These are phyloP conservation scores for Amblyopsis rosae DNA, from an alignment of 2,113 vertebrate genomes.

Conservation along the genomic window DNA sequence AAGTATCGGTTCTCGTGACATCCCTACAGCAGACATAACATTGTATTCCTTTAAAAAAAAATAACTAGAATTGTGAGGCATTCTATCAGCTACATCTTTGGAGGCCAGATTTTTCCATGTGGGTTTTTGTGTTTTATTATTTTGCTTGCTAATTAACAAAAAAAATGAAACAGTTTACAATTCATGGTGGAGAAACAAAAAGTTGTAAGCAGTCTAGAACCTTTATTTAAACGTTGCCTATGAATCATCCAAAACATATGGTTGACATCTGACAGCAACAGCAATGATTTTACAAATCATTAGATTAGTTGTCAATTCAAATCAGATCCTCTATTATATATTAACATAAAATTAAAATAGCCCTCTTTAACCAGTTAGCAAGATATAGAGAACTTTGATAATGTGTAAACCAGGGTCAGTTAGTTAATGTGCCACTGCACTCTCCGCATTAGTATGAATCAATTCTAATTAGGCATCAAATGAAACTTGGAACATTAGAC, in stretches of 20 bases:
- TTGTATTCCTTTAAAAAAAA: conserved; percentile 26
- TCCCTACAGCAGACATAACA: conserved; percentile 7
- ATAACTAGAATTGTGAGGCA: conserved; percentile 42
- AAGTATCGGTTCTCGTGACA: too few species aligned
- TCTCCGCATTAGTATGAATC: conserved; percentile 12
- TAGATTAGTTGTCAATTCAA: not conserved
- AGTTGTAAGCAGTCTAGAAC: conserved; percentile 17
- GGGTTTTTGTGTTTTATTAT: conserved; percentile 43
- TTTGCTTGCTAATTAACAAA: conserved; percentile 39
- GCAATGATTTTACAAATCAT: not conserved
- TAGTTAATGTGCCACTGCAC: not conserved
- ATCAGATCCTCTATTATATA: not conserved
- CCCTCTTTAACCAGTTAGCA: not conserved
- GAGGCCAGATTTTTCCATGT: conserved; percentile 54
- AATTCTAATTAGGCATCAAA: conserved; percentile 27
- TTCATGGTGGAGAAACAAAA: not conserved
- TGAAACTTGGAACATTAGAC: not conserved
- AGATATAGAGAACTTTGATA: conserved; percentile 1
- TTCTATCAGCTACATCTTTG: conserved; percentile 58
- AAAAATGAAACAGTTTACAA: conserved; percentile 32
- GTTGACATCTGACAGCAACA: not conserved
- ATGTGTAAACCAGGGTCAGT: conserved; percentile 2
- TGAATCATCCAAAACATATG: not conserved
- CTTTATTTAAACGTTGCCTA: not conserved
- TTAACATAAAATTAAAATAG: not conserved